Evolutionary conservation across 2,888 invertebrate species (phyloP), one percentile per base, ranked within the genome.

Genomic region (Argyresthia albistria): DNA sequence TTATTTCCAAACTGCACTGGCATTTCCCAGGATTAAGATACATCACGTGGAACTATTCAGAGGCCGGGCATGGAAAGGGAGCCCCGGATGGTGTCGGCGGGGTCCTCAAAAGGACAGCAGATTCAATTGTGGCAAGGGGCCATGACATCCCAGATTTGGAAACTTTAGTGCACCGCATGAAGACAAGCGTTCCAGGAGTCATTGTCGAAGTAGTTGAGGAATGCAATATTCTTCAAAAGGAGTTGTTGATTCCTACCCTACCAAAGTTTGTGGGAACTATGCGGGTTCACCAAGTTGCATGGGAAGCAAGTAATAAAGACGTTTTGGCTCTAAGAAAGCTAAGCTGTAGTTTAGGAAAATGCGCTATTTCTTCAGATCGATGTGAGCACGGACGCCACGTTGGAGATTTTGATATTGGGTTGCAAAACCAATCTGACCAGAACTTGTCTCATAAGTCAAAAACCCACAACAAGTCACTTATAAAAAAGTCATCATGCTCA

Each of bases 61-160:
- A 68, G 54, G 59, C 60, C 10, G 64, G 67, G 4, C 67, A 69
- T 54, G 66, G 65, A 1, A 69, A 69, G 54, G 66, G 63, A 8
- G 62, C 66, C 9, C 58, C 64, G 16, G 67, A 67, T 58, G 67
- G 65, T 4, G 56, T 69, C 36, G 69, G 67, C 16, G 69, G 60
- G 0, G 49, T 59, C n/a, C 11, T 67, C 12, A 70, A 67, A 55
- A 53, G 64, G 53, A 56, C 59, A 35, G 68, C 63, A n/a, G 66
- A 66, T 51, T 35, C 46, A 46, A 45, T 52, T 8, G 59, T 57
- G 43, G 55, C 57, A 39, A 25, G 48, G 45, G 56, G 57, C 14
- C 10, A 54, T 14, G 58, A 59, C 37, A 57, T 59, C 16, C 16
- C 36, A 4, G 39, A 52, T 39, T 8, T 52, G 1, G 42, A 46